phyloP scores from a whole-genome alignment of 2,888 invertebrate genomes.

The Camponotus fellah region DNA sequence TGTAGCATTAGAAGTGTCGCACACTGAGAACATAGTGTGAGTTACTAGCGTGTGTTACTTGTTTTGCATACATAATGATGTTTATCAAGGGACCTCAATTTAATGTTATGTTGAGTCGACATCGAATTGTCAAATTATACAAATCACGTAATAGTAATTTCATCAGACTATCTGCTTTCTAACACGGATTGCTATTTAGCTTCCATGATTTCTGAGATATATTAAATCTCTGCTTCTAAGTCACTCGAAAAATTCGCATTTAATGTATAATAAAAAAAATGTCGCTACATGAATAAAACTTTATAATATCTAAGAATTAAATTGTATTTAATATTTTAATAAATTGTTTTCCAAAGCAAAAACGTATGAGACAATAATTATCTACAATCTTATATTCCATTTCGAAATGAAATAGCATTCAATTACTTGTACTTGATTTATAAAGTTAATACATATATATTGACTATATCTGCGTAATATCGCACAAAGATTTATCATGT shows the following conservation, averaged over 20 bases:
- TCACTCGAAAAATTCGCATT: slow-evolving; percentile 1
- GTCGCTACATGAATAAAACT: not conserved
- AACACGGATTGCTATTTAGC: not conserved
- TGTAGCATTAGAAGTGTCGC: slow-evolving; percentile 68
- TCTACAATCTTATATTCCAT: not conserved
- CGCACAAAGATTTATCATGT: not conserved
- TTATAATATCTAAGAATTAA: not conserved
- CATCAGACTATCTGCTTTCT: not conserved
- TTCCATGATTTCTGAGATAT: not conserved
- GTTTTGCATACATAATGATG: not conserved
- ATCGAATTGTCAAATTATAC: not conserved
- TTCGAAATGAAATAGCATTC: not conserved
- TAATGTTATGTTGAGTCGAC: not conserved
- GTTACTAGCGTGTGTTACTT: slow-evolving; percentile 62
- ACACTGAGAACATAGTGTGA: slow-evolving; percentile 73
- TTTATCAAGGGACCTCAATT: not conserved
- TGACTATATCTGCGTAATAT: not conserved
- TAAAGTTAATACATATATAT: not conserved
- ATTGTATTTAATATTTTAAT: not conserved
- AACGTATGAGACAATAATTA: not conserved
- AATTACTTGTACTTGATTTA: not conserved
- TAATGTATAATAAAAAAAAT: not conserved
- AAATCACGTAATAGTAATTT: not conserved
- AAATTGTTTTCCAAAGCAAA: not conserved
- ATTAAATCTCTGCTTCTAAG: not conserved